These are phyloP conservation scores for Mnemiopsis leidyi DNA, from an alignment of 37 sponge, comb jelly and placozoan species.

Conservation along the genomic window DNA sequence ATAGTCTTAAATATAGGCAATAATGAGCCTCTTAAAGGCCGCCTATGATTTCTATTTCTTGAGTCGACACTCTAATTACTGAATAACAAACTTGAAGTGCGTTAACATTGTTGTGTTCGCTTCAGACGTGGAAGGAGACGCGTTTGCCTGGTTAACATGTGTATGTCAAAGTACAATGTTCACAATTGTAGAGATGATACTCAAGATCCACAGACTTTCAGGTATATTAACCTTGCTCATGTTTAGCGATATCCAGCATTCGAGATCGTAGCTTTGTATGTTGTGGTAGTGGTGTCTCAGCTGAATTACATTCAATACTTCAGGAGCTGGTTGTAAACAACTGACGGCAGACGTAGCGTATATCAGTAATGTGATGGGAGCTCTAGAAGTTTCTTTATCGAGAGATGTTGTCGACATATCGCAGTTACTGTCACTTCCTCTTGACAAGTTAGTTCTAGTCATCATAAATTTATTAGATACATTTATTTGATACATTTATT, in stretches of 20 bases:
- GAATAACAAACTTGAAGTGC: too few species aligned
- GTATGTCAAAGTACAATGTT: constrained; percentile 55
- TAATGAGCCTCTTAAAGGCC: too few species aligned
- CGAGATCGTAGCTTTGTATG: too few species aligned
- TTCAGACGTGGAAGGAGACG: constrained; percentile 62
- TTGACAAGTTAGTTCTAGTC: constrained; percentile 16
- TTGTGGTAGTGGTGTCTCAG: too few species aligned
- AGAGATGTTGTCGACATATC: constrained; percentile 50
- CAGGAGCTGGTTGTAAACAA: constrained; percentile 39
- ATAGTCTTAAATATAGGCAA: too few species aligned
- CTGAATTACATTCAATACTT: neutral
- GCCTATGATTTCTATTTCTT: too few species aligned
- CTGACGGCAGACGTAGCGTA: constrained; percentile 33
- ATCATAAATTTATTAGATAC: too few species aligned
- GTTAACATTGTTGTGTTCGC: too few species aligned
- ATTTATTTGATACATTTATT: too few species aligned
- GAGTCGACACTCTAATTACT: too few species aligned
- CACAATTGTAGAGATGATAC: constrained; percentile 47
- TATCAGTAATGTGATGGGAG: constrained; percentile 62
- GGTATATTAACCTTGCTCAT: neutral
- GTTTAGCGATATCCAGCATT: too few species aligned
- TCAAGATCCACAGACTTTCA: constrained; percentile 36
- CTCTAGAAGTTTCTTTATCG: constrained; percentile 35
- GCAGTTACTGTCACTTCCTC: neutral
- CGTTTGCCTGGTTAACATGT: constrained; percentile 60